Conservation (phyloP, 2,888 invertebrate genomes). For the Acronicta aceris region DNA sequence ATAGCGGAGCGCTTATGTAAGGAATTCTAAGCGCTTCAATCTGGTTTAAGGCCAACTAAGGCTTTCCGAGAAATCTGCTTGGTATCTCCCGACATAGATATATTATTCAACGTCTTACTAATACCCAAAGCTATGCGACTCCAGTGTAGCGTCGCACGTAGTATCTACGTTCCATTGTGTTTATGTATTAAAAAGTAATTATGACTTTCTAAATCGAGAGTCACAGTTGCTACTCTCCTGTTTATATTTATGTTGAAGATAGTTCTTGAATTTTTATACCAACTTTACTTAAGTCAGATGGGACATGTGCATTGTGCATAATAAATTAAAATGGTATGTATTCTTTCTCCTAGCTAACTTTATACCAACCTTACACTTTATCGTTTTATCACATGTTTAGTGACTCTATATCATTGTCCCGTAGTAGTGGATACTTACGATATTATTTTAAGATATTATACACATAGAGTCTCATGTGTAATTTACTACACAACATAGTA, state of each 20-base stretch:
- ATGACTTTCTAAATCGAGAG: conserved; percentile 39
- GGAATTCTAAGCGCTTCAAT: conserved; percentile 87
- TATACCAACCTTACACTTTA: conserved; percentile 28
- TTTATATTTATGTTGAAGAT: conserved; percentile 16
- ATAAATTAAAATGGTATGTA: conserved; percentile 48
- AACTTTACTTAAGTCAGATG: conserved; percentile 41
- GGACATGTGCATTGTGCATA: conserved; percentile 42
- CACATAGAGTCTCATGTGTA: conserved; percentile 33
- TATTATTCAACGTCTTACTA: conserved; percentile 57
- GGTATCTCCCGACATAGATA: conserved; percentile 62
- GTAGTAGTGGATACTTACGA: conserved; percentile 21
- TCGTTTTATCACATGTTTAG: conserved; percentile 27
- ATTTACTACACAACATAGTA: conserved; percentile 48
- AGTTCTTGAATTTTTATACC: conserved; percentile 39
- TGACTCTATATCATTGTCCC: conserved; percentile 30
- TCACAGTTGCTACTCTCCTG: conserved; percentile 25
- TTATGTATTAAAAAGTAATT: conserved; percentile 44
- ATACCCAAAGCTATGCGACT: conserved; percentile 49
- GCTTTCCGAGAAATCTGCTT: conserved; percentile 71
- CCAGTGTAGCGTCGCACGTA: conserved; percentile 30
- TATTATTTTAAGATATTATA: conserved; percentile 42
- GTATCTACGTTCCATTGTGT: conserved; percentile 32
- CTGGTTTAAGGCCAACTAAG: conserved; percentile 83
- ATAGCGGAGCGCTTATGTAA: conserved; percentile 86
- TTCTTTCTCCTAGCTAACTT: conserved; percentile 37